Percentiles rank a stretch among this genome's conserved stretches.
Evolutionary conservation across 2,888 invertebrate genomes (phyloP).

Genomic region (Leptinotarsa tumamoca): DNA sequence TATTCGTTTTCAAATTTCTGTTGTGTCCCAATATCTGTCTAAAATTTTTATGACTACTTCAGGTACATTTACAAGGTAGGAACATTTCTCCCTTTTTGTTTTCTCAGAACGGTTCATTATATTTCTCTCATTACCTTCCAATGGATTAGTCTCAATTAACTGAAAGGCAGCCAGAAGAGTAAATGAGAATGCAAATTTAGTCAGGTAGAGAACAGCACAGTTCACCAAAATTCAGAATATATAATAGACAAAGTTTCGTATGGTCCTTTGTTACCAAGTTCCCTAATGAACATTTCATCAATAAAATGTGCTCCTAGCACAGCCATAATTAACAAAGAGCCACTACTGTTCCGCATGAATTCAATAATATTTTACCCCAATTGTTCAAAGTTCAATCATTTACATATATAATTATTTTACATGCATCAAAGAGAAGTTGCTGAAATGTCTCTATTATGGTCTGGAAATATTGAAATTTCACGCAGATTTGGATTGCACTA

Average conservation of each 20-base stretch:
- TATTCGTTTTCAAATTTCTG: too few species aligned
- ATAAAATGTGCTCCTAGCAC: slow-evolving; percentile 48
- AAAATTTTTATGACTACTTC: too few species aligned
- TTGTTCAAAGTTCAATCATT: slow-evolving; percentile 66
- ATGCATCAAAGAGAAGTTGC: slow-evolving; percentile 55
- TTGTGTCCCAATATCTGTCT: too few species aligned
- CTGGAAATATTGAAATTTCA: slow-evolving; percentile 18
- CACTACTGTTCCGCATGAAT: slow-evolving; percentile 53
- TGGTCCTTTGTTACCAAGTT: slow-evolving; percentile 48
- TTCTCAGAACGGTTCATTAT: neutral
- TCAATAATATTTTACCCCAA: slow-evolving; percentile 58
- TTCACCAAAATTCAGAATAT: slow-evolving; percentile 36
- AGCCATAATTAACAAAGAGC: slow-evolving; percentile 63
- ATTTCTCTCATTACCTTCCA: neutral
- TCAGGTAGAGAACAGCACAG: slow-evolving; percentile 44
- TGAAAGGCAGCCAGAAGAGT: slow-evolving; percentile 36
- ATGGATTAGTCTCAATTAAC: neutral
- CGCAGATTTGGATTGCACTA: slow-evolving; percentile 7
- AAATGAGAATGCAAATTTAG: slow-evolving; percentile 46
- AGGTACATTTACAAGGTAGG: too few species aligned
- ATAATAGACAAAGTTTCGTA: slow-evolving; percentile 50
- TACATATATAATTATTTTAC: slow-evolving; percentile 64
- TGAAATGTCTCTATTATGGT: slow-evolving; percentile 49
- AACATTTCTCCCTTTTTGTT: too few species aligned
- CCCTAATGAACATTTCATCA: slow-evolving; percentile 50